Base-by-base conservation (phyloP, 2,797 vertebrate genomes). In the Podarcis lilfordi region DNA sequence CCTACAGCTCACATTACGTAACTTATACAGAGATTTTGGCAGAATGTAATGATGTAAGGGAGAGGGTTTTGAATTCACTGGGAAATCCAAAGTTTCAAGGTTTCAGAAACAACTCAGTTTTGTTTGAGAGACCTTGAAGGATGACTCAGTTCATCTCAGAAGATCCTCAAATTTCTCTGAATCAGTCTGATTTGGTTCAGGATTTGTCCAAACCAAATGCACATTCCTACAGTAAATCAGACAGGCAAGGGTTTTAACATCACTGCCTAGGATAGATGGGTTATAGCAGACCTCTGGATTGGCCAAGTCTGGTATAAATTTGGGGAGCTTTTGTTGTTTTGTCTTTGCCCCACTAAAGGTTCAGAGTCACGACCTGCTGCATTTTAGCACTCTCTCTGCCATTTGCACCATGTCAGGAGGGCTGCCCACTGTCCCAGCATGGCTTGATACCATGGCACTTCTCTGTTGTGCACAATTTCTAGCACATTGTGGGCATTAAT, bases 401-500 rank as follows among this genome's bases (percentile, higher is more conserved):
- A 15, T 72, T 43, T 15, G 23, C 37, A 40, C 2, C 23, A 50
- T 37, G 25, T 29, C 27, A 59, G 40, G 43, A 85, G 45, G 19
- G 37, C 40, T 45, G 17, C 2, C 32, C 0, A 10, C n/a, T 89
- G 21, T 8, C 25, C 27, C 71, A 77, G 29, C 29, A 40, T 75
- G 72, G 40, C n/a, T 84, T 68, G 59, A 37, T 72, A 81, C 59
- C n/a, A 17, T 68, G 32, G 1, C 3, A 37, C 35, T 85, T 55
- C 32, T 76, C 71, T 45, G 45, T 40, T 76, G 15, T 40, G 61
- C 13, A 66, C 59, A 89, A 23, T 82, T 32, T 40, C 69, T 74
- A 68, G 35, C 71, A 77, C 35, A 80, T 77, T 86, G 84, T 77
- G 5, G 19, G 21, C 40, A 69, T 80, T 76, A 81, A 82, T 81